These are phyloP conservation scores for Apus apus DNA, from an alignment of 2,113 vertebrate genomes.

Conservation along the genomic window DNA sequence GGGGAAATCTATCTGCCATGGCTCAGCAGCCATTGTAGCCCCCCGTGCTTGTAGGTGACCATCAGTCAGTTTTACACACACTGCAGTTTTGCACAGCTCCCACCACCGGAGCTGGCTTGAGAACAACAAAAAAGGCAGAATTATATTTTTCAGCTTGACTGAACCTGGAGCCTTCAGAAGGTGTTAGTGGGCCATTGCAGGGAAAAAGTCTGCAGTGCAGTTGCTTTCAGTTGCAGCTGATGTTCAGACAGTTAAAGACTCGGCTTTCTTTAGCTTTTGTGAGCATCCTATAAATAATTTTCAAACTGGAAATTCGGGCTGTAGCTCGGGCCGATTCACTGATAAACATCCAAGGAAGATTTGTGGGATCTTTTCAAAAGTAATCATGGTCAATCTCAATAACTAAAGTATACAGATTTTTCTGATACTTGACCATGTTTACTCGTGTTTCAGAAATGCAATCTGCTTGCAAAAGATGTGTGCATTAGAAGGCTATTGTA, in stretches of 20 bases:
- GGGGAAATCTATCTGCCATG: not conserved
- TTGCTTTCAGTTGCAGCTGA: not conserved
- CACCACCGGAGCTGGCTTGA: not conserved
- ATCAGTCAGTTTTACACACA: not conserved
- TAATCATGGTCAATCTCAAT: not conserved
- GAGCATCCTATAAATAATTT: not conserved
- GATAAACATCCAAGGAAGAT: not conserved
- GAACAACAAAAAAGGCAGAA: not conserved
- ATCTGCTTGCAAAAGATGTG: not conserved
- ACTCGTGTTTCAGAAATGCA: not conserved
- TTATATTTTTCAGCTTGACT: not conserved
- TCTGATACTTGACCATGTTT: not conserved
- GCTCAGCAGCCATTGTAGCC: not conserved
- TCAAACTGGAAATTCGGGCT: not conserved
- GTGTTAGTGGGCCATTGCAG: not conserved
- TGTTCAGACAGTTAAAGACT: not conserved
- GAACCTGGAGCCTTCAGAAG: not conserved
- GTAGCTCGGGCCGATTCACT: not conserved
- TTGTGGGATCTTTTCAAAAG: not conserved
- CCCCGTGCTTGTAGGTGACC: not conserved
- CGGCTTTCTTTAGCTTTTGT: not conserved
- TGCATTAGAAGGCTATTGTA: not conserved
- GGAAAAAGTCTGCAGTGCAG: constrained; percentile 1
- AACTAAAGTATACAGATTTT: not conserved
- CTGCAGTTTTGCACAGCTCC: not conserved